Conservation (phyloP, 2,888 invertebrate species). For the Cantharis rustica region DNA sequence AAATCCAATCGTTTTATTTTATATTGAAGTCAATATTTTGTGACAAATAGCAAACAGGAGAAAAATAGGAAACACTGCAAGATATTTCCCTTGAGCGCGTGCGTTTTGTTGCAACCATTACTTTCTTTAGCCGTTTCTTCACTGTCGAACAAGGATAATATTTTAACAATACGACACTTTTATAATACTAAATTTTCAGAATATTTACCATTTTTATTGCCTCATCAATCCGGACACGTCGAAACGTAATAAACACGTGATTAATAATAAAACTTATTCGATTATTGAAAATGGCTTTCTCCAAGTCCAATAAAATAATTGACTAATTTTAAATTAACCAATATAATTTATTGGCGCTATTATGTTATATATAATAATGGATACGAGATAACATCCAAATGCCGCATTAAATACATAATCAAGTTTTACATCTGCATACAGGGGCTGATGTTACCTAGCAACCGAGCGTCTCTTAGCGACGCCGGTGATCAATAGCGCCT, state of each 20-base stretch:
- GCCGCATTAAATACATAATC: constrained; percentile 26
- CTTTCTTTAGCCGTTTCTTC: constrained; percentile 46
- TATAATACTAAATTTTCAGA: constrained; percentile 42
- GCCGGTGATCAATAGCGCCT: constrained; percentile 39
- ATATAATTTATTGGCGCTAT: not conserved
- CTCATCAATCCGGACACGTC: not conserved
- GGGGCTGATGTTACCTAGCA: constrained; percentile 37
- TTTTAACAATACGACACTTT: constrained; percentile 48
- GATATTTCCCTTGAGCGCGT: constrained; percentile 47
- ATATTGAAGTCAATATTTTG: constrained; percentile 49
- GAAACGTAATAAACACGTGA: not conserved
- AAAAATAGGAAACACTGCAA: constrained; percentile 44
- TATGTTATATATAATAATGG: not conserved
- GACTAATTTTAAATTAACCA: not conserved
- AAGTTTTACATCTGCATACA: constrained; percentile 34
- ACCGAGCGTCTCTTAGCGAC: constrained; percentile 38
- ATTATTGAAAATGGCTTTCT: not conserved
- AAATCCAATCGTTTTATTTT: constrained; percentile 49
- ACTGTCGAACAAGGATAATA: constrained; percentile 45
- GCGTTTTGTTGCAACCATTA: constrained; percentile 41
- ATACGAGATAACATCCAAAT: constrained; percentile 3
- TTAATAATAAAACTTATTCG: not conserved
- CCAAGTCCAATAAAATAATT: not conserved
- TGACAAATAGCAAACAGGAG: constrained; percentile 47
- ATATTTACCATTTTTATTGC: constrained; percentile 21